Evolutionary conservation across 2,888 invertebrate species (phyloP), one percentile per base, ranked within the genome.

Genomic region (Caenorhabditis angaria): DNA sequence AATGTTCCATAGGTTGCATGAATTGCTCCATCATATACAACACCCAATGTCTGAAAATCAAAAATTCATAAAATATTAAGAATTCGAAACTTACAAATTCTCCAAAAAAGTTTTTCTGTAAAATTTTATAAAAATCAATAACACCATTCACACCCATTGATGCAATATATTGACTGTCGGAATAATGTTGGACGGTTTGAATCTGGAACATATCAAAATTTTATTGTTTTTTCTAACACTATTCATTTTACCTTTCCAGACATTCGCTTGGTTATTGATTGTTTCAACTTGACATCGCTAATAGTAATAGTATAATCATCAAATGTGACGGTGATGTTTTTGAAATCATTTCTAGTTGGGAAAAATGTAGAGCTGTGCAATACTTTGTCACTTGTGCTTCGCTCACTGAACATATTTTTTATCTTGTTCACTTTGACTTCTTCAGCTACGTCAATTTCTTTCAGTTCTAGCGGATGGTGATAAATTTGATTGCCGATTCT

Each of bases 121-220:
- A 20, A 32, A 67, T 60, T 48, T 61, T 63, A 53, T 71, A 60
- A 8, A 71, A 18, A 27, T 67, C 71, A 28, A 71, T 61, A 14
- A 67, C 61, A 12, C 71, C 71, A 22, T 63, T 56, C 14, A 51
- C 56, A 1, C 66, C 14, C 6, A 71, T 29, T 32, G 66, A 71
- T 10, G 64, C 71, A 18, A 29, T n/a, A 10, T 24, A 27, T 18
- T 27, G n/a, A 18, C 28, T 29, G 4, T 54, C 54, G 8, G 28
- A 14, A 25, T n/a, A n/a, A 28, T 41, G 41, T 41, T 41, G 41
- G 18, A 41, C 41, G 3, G 18, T 18, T 41, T 41, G 10, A 3
- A 41, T 14, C 41, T 41, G 41, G 14, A 41, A 5, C 5, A 8
- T 8, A 32, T 32, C 32, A 8, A 32, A 32, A 32, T 32, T 32